These are phyloP conservation scores for Synanthedon tipuliformis DNA, from an alignment of 2,888 invertebrate species.

Conservation along the genomic window DNA sequence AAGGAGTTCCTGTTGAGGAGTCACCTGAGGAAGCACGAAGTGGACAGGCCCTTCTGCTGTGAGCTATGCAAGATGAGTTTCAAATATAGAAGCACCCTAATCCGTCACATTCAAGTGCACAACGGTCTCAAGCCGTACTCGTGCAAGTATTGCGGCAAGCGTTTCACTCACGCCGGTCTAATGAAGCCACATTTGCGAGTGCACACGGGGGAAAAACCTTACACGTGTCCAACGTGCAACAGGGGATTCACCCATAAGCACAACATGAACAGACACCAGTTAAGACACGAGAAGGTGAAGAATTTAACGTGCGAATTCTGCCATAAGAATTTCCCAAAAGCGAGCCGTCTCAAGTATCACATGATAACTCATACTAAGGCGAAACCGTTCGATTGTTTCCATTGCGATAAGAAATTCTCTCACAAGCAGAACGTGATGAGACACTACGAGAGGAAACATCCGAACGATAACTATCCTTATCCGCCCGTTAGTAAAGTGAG, in stretches of 20 bases:
- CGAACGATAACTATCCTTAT: constrained; percentile 20
- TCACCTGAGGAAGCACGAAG: constrained; percentile 18
- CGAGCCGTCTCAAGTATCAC: constrained; percentile 42
- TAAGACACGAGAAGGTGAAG: constrained; percentile 32
- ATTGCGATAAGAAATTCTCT: constrained; percentile 39
- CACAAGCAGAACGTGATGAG: constrained; percentile 43
- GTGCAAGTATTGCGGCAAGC: constrained; percentile 25
- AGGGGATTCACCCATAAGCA: constrained; percentile 42
- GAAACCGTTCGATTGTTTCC: constrained; percentile 34
- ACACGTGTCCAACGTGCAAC: constrained; percentile 27
- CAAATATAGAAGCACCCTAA: constrained; percentile 37
- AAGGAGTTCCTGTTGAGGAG: constrained; percentile 18
- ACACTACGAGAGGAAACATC: constrained; percentile 46
- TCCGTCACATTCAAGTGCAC: constrained; percentile 33
- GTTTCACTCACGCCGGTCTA: constrained; percentile 19
- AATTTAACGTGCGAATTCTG: constrained; percentile 40
- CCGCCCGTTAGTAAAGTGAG: neutral
- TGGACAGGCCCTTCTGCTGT: constrained; percentile 17
- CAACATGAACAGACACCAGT: constrained; percentile 38
- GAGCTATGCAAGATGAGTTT: constrained; percentile 23
- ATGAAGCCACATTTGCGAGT: constrained; percentile 33
- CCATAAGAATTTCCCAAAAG: constrained; percentile 38
- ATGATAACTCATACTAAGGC: constrained; percentile 38
- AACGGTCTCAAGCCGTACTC: constrained; percentile 18
- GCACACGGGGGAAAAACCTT: constrained; percentile 37